A percentile compares a stretch with the other conserved stretches of the same genome.
Evolutionary conservation across 2,113 vertebrate species (phyloP).

Genomic region (Ramphastos sulfuratus): DNA sequence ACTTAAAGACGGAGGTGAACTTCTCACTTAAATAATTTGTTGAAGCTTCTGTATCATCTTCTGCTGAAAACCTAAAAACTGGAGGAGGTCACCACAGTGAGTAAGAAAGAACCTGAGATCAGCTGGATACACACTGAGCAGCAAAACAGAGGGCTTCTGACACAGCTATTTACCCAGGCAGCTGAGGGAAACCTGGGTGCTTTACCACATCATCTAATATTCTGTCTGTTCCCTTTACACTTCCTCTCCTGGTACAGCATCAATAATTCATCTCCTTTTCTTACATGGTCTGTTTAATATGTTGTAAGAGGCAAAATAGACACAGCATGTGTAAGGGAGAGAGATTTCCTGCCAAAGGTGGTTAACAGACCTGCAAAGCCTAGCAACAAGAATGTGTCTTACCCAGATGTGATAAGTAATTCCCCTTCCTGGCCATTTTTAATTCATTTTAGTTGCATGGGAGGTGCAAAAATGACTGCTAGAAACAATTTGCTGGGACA

Average conservation of each 20-base stretch:
- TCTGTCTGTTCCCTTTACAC: conserved; percentile 10
- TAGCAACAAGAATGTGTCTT: neutral
- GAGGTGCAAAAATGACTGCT: neutral
- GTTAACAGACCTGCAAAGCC: neutral
- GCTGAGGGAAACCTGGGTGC: neutral
- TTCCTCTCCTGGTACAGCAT: neutral
- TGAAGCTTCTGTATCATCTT: neutral
- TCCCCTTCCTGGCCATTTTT: neutral
- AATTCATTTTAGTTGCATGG: neutral
- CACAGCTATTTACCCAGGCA: neutral
- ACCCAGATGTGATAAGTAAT: neutral
- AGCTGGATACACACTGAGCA: neutral
- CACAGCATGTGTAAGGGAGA: neutral
- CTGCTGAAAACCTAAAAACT: neutral
- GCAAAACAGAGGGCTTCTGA: neutral
- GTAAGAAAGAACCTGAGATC: conserved; percentile 2
- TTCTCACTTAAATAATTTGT: conserved; percentile 28
- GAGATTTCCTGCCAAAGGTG: neutral
- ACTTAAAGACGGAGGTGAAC: neutral
- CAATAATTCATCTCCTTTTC: conserved; percentile 22
- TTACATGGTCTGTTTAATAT: neutral
- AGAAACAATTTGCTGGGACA: neutral
- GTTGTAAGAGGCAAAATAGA: neutral
- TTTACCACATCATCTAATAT: neutral
- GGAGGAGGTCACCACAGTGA: neutral